A percentile compares a stretch with the other conserved stretches of the same genome.
Evolutionary conservation across 2,888 invertebrate genomes (phyloP).

Genomic region (Pogonocherus hispidulus): DNA sequence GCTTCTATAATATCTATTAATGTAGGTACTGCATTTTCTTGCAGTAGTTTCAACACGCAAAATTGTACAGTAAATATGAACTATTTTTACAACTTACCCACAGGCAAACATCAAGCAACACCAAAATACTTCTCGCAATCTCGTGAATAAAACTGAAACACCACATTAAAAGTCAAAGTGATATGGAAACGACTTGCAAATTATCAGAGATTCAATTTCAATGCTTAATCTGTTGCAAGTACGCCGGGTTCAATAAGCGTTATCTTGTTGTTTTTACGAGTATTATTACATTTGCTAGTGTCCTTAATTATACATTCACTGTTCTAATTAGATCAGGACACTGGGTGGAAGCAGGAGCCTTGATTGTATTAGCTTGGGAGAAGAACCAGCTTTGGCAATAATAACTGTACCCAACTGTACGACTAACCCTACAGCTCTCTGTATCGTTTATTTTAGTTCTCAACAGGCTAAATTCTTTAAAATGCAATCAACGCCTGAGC

Average conservation of each 20-base stretch:
- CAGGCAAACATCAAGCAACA: too few species aligned
- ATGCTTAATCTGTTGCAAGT: conserved; percentile 27
- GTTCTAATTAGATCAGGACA: conserved; percentile 53
- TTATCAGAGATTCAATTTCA: conserved; percentile 21
- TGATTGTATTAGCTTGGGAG: conserved; percentile 45
- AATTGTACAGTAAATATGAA: too few species aligned
- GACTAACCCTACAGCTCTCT: background rate
- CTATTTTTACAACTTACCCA: too few species aligned
- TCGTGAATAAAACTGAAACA: too few species aligned
- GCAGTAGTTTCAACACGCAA: too few species aligned
- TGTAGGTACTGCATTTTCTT: too few species aligned
- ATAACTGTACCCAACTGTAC: background rate
- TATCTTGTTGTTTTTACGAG: conserved; percentile 35
- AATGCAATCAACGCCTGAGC: too few species aligned
- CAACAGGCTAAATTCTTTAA: conserved; percentile 1
- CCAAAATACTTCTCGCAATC: too few species aligned
- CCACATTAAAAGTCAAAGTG: background rate
- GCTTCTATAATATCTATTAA: too few species aligned
- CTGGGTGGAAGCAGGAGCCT: conserved; percentile 44
- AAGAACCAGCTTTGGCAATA: conserved; percentile 15
- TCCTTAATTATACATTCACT: conserved; percentile 53
- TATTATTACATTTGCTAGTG: conserved; percentile 37
- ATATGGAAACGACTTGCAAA: conserved; percentile 10
- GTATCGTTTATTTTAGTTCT: background rate
- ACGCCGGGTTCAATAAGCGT: conserved; percentile 33